phyloP scores from a whole-genome alignment of 1,140 invertebrate species.

The Lasaia peninsularis region DNA sequence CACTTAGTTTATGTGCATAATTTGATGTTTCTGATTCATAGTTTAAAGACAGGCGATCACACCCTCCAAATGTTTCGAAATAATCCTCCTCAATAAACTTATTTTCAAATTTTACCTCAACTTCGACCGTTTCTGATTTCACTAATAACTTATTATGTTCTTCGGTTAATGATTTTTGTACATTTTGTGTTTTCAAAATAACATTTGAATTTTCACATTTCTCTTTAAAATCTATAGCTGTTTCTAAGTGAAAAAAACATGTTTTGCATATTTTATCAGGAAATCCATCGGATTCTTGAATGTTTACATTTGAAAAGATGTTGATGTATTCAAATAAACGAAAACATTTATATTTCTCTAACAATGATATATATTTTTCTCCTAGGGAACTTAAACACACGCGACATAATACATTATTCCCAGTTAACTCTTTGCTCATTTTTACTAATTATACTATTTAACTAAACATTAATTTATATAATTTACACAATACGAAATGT shows the following conservation, averaged over 20 bases:
- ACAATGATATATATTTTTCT: background rate
- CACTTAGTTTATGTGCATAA: background rate
- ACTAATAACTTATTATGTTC: background rate
- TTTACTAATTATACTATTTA: background rate
- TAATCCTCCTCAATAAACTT: background rate
- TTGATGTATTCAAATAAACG: slow-evolving; percentile 46
- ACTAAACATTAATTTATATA: too few relatives aligned
- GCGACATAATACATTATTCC: background rate
- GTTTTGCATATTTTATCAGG: slow-evolving; percentile 52
- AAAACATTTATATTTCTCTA: slow-evolving; percentile 40
- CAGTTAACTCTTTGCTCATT: background rate
- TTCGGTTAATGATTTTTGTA: background rate
- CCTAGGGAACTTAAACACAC: background rate
- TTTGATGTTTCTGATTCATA: background rate
- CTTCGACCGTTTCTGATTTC: background rate
- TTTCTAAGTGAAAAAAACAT: slow-evolving; percentile 47
- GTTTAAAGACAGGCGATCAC: background rate
- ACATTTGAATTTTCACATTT: slow-evolving; percentile 41
- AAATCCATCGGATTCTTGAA: slow-evolving; percentile 43
- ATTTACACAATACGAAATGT: too few relatives aligned
- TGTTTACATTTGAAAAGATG: slow-evolving; percentile 43
- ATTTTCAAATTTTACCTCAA: slow-evolving; percentile 18
- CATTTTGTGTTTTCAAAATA: background rate
- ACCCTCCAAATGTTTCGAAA: background rate
- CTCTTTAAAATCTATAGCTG: slow-evolving; percentile 47